Percentiles rank a stretch among this genome's conserved stretches.
Evolutionary conservation across 2,888 invertebrate genomes (phyloP).

Genomic region (Pachydiplax longipennis): DNA sequence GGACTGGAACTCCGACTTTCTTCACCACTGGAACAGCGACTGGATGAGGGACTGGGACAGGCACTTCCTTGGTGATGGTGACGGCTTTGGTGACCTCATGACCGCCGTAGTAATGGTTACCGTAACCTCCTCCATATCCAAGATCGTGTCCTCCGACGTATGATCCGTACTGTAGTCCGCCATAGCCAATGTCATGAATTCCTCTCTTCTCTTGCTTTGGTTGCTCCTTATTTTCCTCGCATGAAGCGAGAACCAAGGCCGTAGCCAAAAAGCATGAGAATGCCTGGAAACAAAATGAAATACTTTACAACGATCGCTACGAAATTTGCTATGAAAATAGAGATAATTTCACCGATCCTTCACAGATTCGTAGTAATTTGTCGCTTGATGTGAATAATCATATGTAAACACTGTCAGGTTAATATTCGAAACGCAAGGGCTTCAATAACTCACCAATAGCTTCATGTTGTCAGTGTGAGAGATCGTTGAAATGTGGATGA

Average conservation of each 20-base stretch:
- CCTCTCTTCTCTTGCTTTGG: conserved; percentile 15
- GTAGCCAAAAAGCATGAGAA: background rate
- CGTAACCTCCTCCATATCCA: background rate
- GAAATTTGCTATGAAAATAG: too few species aligned
- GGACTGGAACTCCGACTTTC: background rate
- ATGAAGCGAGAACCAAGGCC: background rate
- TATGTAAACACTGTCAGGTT: too few species aligned
- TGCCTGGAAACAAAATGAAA: background rate
- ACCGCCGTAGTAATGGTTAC: background rate
- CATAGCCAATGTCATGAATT: conserved; percentile 22
- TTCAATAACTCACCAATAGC: background rate
- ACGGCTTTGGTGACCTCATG: background rate
- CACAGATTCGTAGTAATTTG: too few species aligned
- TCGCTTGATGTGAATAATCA: too few species aligned
- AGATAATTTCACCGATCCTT: too few species aligned
- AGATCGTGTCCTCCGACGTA: background rate
- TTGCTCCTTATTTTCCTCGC: background rate
- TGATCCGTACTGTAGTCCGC: background rate
- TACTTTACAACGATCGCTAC: too few species aligned
- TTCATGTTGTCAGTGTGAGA: background rate
- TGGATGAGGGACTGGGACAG: background rate
- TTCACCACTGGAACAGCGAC: background rate
- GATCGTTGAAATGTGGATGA: background rate
- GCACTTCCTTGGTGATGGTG: background rate
- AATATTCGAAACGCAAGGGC: too few species aligned